Percentiles rank a stretch among this genome's conserved stretches.
Evolutionary conservation across 2,888 invertebrate genomes (phyloP).

Genomic region (Dolichomitus sp.): DNA sequence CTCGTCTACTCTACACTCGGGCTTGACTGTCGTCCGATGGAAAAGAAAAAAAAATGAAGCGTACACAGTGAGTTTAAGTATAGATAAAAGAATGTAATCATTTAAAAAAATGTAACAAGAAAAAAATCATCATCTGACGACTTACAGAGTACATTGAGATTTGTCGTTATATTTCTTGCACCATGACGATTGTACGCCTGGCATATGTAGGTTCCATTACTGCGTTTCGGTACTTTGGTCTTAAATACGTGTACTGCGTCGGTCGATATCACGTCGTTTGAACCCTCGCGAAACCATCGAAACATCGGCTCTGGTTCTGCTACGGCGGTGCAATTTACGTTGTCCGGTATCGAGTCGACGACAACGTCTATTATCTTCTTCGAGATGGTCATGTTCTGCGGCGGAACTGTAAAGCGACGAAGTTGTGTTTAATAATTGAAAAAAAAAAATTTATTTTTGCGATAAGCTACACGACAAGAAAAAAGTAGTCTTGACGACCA

Average conservation of each 20-base stretch:
- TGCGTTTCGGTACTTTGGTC: slow-evolving; percentile 90
- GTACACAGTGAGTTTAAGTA: neutral
- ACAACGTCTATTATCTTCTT: slow-evolving; percentile 87
- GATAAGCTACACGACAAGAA: no score
- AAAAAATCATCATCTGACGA: slow-evolving; percentile 72
- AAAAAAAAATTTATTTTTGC: no score
- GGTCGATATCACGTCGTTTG: slow-evolving; percentile 86
- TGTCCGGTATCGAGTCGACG: slow-evolving; percentile 88
- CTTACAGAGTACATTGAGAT: slow-evolving; percentile 95
- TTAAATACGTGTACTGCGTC: slow-evolving; percentile 89
- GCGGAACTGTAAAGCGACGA: slow-evolving; percentile 89
- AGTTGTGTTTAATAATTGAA: neutral
- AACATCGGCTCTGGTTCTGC: slow-evolving; percentile 92
- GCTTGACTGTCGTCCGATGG: slow-evolving; percentile 89
- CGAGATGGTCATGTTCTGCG: slow-evolving; percentile 94
- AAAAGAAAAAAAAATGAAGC: neutral
- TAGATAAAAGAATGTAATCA: neutral
- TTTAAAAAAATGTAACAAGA: neutral
- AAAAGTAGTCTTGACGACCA: no score
- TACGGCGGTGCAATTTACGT: slow-evolving; percentile 88
- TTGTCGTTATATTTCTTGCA: slow-evolving; percentile 89
- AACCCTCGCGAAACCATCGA: slow-evolving; percentile 90
- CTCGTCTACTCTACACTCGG: slow-evolving; percentile 93
- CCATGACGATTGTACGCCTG: slow-evolving; percentile 94
- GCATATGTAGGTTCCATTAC: slow-evolving; percentile 93